Base-by-base conservation (phyloP, 35 echinoderm and acorn worm genomes). In the Ophioderma brevispina region DNA sequence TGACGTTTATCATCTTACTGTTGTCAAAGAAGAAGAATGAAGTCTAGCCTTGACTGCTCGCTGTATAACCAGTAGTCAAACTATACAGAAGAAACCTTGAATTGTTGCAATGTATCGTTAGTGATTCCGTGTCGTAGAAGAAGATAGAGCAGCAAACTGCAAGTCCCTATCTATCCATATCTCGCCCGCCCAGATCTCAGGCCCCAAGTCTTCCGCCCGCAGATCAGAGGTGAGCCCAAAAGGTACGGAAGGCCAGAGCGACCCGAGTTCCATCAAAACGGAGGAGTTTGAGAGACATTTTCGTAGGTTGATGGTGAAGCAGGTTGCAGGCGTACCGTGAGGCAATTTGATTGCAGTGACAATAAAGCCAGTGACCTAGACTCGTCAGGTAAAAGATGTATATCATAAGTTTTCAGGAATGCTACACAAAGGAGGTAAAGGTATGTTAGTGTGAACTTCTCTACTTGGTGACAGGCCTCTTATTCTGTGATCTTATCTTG, bases 221-320 rank as follows among this genome's bases (percentile, higher is more conserved):
- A 64, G 85, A 14, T 28, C 55, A 31, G 40, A 87, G 49, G 70
- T 13, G 1, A 87, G 43, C 32, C n/a, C 85, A 21, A 75, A 38
- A 70, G 30, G 2, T 32, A 37, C 11, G 21, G 36, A 35, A 13
- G 36, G 31, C 6, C 85, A 77, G 70, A 91, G 90, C 23, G 90
- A 91, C 34, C 84, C 76, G 21, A 93, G 95, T 39, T 98, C 96
- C 1, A 89, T 98, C 36, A 86, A 89, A 40, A 98, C 96, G 14
- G 96, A 98, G 78, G 96, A 98, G 33, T 98, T 87, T 64, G 96
- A 98, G 88, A 84, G 78, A 17, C 78, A 80, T 38, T 98, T 98
- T 78, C 94, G 87, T 28, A 42, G 91, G 32, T 76, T 98, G 70
- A 95, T 95, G 90, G 93, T 98, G 11, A 95, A 92, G 79, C 96